These are phyloP conservation scores for Yponomeuta sedellus DNA, from an alignment of 2,888 invertebrate species.

Conservation along the genomic window DNA sequence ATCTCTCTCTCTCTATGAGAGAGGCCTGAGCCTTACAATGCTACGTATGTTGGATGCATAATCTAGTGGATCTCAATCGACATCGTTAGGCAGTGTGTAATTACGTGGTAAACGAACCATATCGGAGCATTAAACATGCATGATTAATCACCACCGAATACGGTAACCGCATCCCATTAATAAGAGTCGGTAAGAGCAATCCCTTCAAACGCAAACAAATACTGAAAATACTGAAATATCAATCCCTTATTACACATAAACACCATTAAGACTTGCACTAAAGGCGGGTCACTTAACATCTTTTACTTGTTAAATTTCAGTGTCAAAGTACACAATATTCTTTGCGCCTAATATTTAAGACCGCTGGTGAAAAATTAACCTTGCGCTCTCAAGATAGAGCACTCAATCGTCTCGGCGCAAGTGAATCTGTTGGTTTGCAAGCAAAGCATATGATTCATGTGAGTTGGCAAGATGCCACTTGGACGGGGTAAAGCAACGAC, in stretches of 20 bases:
- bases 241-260: conserved; percentile 9
- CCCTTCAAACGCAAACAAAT: conserved; percentile 3
- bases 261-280: conserved; percentile 6
- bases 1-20: no score
- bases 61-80: no score
- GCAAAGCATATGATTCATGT: conserved; percentile 9
- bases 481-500: conserved; percentile 8
- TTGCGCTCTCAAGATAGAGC: not conserved
- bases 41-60: no score
- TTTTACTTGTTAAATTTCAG: conserved; percentile 15
- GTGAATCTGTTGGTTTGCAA: not conserved
- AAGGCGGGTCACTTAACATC: conserved; percentile 14
- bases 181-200: not conserved
- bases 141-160: conserved; percentile 19
- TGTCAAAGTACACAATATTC: not conserved
- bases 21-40: no score
- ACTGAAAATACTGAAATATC: not conserved
- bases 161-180: not conserved
- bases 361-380: not conserved
- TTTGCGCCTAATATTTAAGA: not conserved
- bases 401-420: not conserved
- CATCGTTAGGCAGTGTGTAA: not conserved
- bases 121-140: not conserved
- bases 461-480: conserved; percentile 11
- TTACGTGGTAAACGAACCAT: not conserved